phyloP scores from a whole-genome alignment of 2,888 invertebrate genomes.

The Heliconius hortense region DNA sequence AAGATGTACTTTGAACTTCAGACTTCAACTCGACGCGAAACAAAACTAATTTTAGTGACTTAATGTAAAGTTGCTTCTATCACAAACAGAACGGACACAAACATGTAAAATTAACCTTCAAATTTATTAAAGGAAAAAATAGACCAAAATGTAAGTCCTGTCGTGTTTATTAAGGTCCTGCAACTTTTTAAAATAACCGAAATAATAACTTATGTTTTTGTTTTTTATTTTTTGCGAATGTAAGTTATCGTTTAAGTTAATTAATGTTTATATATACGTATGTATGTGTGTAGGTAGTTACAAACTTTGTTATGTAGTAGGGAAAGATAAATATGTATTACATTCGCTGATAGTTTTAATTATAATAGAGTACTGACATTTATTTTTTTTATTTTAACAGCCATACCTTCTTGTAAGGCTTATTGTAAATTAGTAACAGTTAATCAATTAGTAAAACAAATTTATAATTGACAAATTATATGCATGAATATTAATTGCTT shows the following conservation, averaged over 20 bases:
- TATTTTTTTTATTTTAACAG: too few relatives aligned
- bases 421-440: too few relatives aligned
- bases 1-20: background rate
- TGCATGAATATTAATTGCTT: too few relatives aligned
- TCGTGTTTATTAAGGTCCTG: conserved; percentile 7
- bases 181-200: conserved; percentile 14
- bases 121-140: conserved; percentile 6
- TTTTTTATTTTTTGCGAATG: background rate
- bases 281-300: background rate
- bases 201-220: conserved; percentile 9
- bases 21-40: background rate
- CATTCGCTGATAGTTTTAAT: background rate
- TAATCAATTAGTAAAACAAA: too few relatives aligned
- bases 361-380: too few relatives aligned
- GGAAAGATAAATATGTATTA: background rate
- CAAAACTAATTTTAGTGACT: background rate
- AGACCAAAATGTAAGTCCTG: conserved; percentile 11
- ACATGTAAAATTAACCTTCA: conserved; percentile 3
- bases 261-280: background rate
- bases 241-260: conserved; percentile 1
- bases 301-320: background rate
- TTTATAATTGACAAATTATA: too few relatives aligned
- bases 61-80: background rate
- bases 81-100: background rate
- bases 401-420: too few relatives aligned